A percentile compares a stretch with the other conserved stretches of the same genome.
phyloP scores from a whole-genome alignment of 2,113 vertebrate genomes.

The Rattus norvegicus region GRCr8 NC_086025.1:35685501-35686000 shows the following conservation, averaged over 20 bases:
- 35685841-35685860: background rate
- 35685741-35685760: background rate
- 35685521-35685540: background rate
- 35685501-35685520: background rate
- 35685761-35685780: background rate
- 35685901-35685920: background rate
- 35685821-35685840: background rate
- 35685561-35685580: background rate
- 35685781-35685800: background rate
- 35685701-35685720: background rate
- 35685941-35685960: background rate
- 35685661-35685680: background rate
- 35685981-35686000: background rate
- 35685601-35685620: background rate
- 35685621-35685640: slow-evolving; percentile 5
- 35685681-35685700: background rate
- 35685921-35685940: background rate
- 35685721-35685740: background rate
- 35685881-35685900: background rate
- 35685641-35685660: background rate
- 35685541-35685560: background rate
- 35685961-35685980: background rate
- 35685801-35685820: background rate
- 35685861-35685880: background rate
- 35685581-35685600: background rate